Conservation (phyloP, 2,113 vertebrate species). For the Piprites chloris region DNA sequence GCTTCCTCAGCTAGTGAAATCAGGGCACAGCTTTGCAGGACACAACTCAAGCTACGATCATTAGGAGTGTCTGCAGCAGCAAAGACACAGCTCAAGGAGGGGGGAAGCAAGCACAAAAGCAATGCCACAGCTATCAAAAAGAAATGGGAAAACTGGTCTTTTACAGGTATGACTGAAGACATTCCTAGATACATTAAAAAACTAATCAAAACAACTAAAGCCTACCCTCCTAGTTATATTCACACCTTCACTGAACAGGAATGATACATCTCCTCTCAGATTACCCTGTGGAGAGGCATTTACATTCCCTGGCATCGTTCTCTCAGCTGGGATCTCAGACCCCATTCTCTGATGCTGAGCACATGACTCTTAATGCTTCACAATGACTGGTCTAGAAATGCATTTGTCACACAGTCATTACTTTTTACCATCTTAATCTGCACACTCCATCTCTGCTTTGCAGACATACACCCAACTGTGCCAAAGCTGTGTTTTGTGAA, state of each 20-base stretch:
- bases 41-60: background rate
- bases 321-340: background rate
- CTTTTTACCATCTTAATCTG: background rate
- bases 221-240: background rate
- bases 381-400: background rate
- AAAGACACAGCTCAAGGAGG: accelerated
- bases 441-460: background rate
- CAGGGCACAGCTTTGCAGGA: background rate
- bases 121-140: background rate
- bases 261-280: background rate
- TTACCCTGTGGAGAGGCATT: background rate
- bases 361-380: background rate
- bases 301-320: background rate
- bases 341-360: background rate
- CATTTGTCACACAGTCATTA: background rate
- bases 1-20: background rate
- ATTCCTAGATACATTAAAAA: background rate
- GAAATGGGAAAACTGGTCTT: background rate
- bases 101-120: background rate
- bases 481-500: background rate
- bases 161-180: background rate
- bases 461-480: background rate
- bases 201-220: background rate
- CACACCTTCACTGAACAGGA: background rate
- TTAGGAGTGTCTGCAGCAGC: background rate